Base-by-base conservation (phyloP, 2,113 vertebrate species). In the Dermatemys mawii region DNA sequence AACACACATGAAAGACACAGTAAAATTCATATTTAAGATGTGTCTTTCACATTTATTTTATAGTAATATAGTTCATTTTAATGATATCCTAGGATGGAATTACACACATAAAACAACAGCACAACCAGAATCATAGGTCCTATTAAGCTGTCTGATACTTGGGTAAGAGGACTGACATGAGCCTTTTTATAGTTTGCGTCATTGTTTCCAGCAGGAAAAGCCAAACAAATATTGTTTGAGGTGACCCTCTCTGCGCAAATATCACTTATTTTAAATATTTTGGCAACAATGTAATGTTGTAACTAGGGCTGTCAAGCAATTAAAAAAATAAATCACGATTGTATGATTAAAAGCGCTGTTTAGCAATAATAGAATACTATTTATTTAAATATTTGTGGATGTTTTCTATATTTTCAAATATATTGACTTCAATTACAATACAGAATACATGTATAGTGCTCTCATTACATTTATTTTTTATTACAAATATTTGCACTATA, bases 71-170 rank as follows among this genome's bases (percentile, higher is more conserved):
- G 95, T n/a, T 5, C 89, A 82, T 95, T 95, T 92, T 89, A 86
- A 93, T 93, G 92, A 96, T 89, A 96, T 95, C 86, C 96, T 90
- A 5, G 54, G 87, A 92, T 92, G 92, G 95, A 96, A 96, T 60
- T 93, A 84, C 86, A 85, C 88, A 88, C 91, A 96, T 90, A 96
- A 96, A 96, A 90, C 60, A 81, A 78, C 67, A 92, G 76, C 79
- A 93, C 63, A 92, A 85, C 70, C 80, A 79, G 86, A 90, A 96
- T 79, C 82, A 93, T 91, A 92, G 93, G 93, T 44, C 90, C 60
- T 87, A 92, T 83, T 90, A 95, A 96, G 85, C 82, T 85, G 88
- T 91, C 80, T 86, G 54, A 94, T 94, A 92, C 2, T 22, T 29
- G 50, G 89, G n/a, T 76, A 90, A 70, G 88, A 90, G 84, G 35